Evolutionary conservation across 35 echinoderm and acorn worm genomes (phyloP).

Genomic region (Acanthaster planci): DNA sequence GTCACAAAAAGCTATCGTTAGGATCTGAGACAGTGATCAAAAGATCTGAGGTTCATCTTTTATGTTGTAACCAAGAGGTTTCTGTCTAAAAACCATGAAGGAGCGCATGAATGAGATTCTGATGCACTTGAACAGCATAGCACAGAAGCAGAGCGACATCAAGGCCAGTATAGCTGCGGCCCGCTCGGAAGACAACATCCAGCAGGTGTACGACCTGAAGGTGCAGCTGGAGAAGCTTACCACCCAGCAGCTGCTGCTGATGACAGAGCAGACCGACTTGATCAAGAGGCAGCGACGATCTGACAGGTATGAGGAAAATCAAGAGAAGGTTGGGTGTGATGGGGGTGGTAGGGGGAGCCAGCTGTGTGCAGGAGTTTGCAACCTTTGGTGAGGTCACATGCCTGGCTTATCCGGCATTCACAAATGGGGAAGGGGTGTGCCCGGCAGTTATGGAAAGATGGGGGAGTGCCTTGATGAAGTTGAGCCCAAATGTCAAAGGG

Average conservation of each 20-base stretch:
- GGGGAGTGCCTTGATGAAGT: too few relatives aligned
- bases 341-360: neutral
- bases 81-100: constrained; percentile 14
- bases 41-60: too few relatives aligned
- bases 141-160: constrained; percentile 72
- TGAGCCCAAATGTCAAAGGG: too few relatives aligned
- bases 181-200: constrained; percentile 77
- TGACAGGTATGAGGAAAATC: constrained; percentile 63
- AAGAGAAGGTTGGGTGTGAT: neutral
- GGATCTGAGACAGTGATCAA: too few relatives aligned
- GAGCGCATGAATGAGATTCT: constrained; percentile 97
- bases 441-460: too few relatives aligned
- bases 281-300: constrained; percentile 93
- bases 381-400: too few relatives aligned
- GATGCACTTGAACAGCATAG: constrained; percentile 63
- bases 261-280: constrained; percentile 98
- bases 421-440: too few relatives aligned
- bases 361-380: too few relatives aligned
- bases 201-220: constrained; percentile 91
- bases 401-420: too few relatives aligned
- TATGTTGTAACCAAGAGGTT: too few relatives aligned
- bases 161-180: constrained; percentile 82
- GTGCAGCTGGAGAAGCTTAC: constrained; percentile 94
- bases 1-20: too few relatives aligned
- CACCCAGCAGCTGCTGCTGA: constrained; percentile 87